A percentile compares a stretch with the other conserved stretches of the same genome.
Evolutionary conservation across 23 tunicate genomes (phyloP).

Genomic region (Diplosoma virens): DNA sequence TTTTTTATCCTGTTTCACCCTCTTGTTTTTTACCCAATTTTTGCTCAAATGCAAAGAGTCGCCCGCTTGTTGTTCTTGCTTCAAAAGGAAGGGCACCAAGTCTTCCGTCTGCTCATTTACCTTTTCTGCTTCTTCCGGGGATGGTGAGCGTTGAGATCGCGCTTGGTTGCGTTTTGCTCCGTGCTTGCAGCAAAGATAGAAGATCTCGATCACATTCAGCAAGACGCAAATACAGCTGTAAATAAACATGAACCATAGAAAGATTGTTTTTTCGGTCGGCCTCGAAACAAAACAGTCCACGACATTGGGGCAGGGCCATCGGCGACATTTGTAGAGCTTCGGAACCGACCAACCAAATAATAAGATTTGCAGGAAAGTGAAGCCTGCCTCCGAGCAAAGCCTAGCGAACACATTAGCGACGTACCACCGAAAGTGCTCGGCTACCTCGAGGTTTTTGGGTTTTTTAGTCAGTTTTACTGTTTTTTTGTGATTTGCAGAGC

Average conservation of each 20-base stretch:
- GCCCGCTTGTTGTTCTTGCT: background rate
- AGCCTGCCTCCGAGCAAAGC: conserved; percentile 69
- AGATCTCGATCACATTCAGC: conserved; percentile 62
- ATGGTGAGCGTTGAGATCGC: background rate
- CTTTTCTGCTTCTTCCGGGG: background rate
- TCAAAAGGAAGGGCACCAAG: too few relatives aligned
- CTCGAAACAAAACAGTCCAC: conserved; percentile 85
- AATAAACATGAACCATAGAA: conserved; percentile 70
- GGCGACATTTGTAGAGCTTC: conserved; percentile 42
- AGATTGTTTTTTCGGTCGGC: conserved; percentile 58
- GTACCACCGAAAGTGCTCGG: conserved; percentile 85
- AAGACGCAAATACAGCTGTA: conserved; percentile 86
- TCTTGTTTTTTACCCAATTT: background rate
- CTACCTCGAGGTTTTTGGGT: too few relatives aligned
- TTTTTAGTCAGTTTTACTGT: too few relatives aligned
- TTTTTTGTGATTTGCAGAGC: too few relatives aligned
- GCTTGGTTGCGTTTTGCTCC: conserved; percentile 2
- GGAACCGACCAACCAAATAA: conserved; percentile 66
- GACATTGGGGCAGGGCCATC: conserved; percentile 73
- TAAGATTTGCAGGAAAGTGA: conserved; percentile 46
- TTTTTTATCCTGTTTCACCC: background rate
- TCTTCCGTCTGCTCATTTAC: background rate
- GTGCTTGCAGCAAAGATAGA: conserved; percentile 64
- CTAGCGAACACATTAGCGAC: conserved; percentile 68
- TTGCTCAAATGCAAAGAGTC: background rate